Base-by-base conservation (phyloP, 2,113 vertebrate genomes). In the Lepus timidus region DNA sequence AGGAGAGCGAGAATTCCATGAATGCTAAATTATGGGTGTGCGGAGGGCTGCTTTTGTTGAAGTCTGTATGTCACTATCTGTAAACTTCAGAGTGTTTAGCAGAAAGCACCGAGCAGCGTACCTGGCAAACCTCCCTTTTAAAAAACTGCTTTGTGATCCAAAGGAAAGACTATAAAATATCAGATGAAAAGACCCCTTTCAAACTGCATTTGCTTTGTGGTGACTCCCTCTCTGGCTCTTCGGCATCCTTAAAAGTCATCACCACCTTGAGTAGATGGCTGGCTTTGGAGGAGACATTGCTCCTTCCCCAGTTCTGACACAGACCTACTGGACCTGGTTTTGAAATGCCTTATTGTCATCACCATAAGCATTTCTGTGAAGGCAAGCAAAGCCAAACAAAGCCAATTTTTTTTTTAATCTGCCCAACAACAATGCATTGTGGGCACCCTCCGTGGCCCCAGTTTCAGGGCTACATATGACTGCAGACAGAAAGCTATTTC, bases 401-500 rank as follows among this genome's bases (percentile, higher is more conserved):
- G 96, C 97, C 95, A 88, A 95, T 73, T 81, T 85, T 91, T 89
- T 92, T 90, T 89, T 80, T 76, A 88, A 97, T 96, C 97, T 90
- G 19, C 29, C 95, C 96, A 94, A 90, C 96, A 0, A 9, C 90
- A 94, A 93, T 88, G 96, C 96, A 98, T 97, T 95, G 76, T 97
- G 97, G 97, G 96, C 85, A 95, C 96, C 88, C 97, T 97, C 49
- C 0, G 44, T 94, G 96, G 97, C 93, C 96, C 97, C 70, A 55
- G 95, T 97, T 98, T 96, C 96, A 98, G 96, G 94, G 94, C 97
- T 97, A 96, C 96, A 62, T 94, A 96, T 89, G 98, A 98, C 98
- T 98, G 98, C 98, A 99, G 99, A 99, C 98, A 98, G 98, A 99
- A 99, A 99, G 98, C 99, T 99, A 99, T 99, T 99, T 99, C 98